These are phyloP conservation scores for Dolichallabes microphthalmus DNA, from an alignment of 2,113 vertebrate species.

Conservation along the genomic window DNA sequence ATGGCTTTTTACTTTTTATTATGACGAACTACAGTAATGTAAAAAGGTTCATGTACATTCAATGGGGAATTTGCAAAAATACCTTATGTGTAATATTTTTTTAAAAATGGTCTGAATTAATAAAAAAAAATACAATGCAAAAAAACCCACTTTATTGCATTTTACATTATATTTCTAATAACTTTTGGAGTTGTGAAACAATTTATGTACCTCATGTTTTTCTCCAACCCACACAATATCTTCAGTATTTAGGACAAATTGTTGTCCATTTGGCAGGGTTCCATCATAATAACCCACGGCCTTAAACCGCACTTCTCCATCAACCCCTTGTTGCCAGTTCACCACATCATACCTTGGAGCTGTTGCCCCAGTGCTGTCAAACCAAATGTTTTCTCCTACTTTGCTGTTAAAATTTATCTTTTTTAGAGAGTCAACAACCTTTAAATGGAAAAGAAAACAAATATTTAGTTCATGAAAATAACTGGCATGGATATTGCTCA, in stretches of 20 bases:
- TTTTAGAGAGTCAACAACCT: slow-evolving; percentile 57
- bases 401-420: slow-evolving; percentile 65
- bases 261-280: slow-evolving; percentile 63
- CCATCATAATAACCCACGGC: slow-evolving; percentile 72
- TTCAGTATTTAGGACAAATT: slow-evolving; percentile 61
- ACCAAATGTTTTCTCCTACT: slow-evolving; percentile 66
- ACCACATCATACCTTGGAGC: slow-evolving; percentile 71
- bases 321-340: slow-evolving; percentile 67
- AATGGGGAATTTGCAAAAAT: neutral
- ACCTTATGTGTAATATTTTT: no score
- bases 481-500: neutral
- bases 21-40: no score
- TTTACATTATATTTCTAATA: slow-evolving; percentile 6
- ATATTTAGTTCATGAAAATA: neutral
- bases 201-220: neutral
- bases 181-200: no score
- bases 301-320: slow-evolving; percentile 63
- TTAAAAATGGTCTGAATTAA: no score
- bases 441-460: neutral
- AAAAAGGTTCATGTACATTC: no score
- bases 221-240: slow-evolving; percentile 65
- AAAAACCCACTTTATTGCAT: no score
- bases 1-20: neutral
- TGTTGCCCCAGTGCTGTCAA: slow-evolving; percentile 68
- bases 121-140: no score